These are phyloP conservation scores for Periplaneta americana DNA, from an alignment of 1,140 invertebrate species.

Conservation along the genomic window DNA sequence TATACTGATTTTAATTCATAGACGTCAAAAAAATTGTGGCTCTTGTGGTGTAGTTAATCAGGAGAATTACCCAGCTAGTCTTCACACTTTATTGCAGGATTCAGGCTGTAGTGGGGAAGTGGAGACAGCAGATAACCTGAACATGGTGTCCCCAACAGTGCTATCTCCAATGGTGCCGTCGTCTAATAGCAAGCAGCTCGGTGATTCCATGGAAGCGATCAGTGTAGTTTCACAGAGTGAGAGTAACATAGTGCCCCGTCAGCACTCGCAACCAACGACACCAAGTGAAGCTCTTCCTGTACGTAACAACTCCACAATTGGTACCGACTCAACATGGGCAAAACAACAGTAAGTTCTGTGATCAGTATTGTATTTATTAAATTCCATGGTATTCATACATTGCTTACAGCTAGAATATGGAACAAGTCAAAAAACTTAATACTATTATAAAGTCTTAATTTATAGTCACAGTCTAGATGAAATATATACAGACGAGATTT, in stretches of 20 bases:
- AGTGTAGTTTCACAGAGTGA: neutral
- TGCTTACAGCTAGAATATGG: too few relatives aligned
- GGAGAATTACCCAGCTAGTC: too few relatives aligned
- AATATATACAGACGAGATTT: too few relatives aligned
- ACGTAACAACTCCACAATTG: neutral
- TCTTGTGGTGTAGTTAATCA: too few relatives aligned
- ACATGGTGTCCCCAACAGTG: neutral
- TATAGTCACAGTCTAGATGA: too few relatives aligned
- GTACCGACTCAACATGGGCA: neutral
- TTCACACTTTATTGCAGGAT: neutral
- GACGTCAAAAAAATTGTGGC: too few relatives aligned
- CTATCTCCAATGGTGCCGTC: neutral
- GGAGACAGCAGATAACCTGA: neutral
- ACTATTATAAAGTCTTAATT: too few relatives aligned
- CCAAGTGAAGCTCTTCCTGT: neutral
- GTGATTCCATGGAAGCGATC: neutral
- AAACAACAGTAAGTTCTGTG: neutral
- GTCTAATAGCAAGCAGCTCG: neutral
- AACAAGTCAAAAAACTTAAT: too few relatives aligned
- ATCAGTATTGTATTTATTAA: too few relatives aligned
- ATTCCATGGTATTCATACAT: too few relatives aligned
- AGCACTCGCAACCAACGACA: neutral
- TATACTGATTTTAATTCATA: too few relatives aligned
- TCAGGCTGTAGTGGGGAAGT: neutral
- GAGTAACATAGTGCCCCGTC: neutral